phyloP scores from a whole-genome alignment of 2,888 invertebrate genomes.

The Rhimphoctona megacephalus region DNA sequence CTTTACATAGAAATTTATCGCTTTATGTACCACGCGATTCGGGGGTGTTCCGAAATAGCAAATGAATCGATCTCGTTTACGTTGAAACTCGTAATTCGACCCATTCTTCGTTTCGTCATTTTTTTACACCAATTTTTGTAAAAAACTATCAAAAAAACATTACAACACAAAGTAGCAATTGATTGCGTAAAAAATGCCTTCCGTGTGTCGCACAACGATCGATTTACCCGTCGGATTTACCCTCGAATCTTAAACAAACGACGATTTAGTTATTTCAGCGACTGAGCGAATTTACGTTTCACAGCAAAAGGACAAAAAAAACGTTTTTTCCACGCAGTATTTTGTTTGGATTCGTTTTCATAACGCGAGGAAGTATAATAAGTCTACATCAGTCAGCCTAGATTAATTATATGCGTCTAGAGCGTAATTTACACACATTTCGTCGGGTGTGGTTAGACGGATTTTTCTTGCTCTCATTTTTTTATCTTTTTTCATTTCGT shows the following conservation, averaged over 20 bases:
- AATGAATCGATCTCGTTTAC: constrained; percentile 1
- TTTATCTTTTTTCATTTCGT: background rate
- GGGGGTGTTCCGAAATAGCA: background rate
- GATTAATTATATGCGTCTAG: constrained; percentile 47
- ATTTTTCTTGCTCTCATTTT: constrained; percentile 14
- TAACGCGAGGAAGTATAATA: constrained; percentile 59
- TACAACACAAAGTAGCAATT: constrained; percentile 25
- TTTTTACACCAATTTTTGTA: background rate
- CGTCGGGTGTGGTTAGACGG: constrained; percentile 15
- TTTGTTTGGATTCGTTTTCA: constrained; percentile 5
- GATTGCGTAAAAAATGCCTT: constrained; percentile 47
- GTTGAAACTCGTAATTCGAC: background rate
- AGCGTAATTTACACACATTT: constrained; percentile 32
- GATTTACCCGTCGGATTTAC: constrained; percentile 38
- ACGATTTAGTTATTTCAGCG: constrained; percentile 37
- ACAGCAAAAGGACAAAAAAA: background rate
- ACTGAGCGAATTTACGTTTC: background rate
- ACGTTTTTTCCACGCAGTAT: constrained; percentile 25
- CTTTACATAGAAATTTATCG: constrained; percentile 17
- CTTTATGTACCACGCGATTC: constrained; percentile 34
- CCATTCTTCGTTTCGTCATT: background rate
- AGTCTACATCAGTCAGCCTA: constrained; percentile 67
- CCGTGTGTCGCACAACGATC: constrained; percentile 35
- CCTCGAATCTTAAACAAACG: constrained; percentile 28
- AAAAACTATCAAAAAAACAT: constrained; percentile 40